Evolutionary conservation across 2,888 invertebrate species (phyloP), one percentile per base, ranked within the genome.

Genomic region (Sesia bembeciformis): DNA sequence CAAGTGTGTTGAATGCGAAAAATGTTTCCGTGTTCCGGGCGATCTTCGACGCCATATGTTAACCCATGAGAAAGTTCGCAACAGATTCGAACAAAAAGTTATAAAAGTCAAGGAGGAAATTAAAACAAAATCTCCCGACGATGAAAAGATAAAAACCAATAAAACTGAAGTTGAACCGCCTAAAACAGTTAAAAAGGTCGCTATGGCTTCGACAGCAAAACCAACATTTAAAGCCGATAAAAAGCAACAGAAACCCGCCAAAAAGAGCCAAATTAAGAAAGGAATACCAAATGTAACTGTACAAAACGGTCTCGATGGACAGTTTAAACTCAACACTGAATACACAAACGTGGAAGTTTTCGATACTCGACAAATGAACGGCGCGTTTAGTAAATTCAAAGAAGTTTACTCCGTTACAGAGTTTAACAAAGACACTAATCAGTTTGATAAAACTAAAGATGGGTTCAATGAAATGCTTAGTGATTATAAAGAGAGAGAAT

Each of bases 1-100:
- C 78, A 90, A 92, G 4, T 96, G 96, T 67, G 81, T 90, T 1
- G 88, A 94, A 0, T 97, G 97, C 74, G 93, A 92, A 0, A 97
- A 96, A 72, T 92, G 93, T 40, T 97, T 97, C 84, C 91, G 97
- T 4, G 95, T 95, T 0, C 91, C 94, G 3, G 95, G 95, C 8
- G 97, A 97, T 75, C 92, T 97, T 87, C 94, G 95, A 54, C 91
- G 97, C 0, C 97, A 97, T 73, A 86, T 92, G 74, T 92, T 92
- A 53, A 94, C 94, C 0, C 97, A 97, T 77, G 81, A 83, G 51
- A 84, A 82, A 54, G 60, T 74, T 5, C 73, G 78, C n/a, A 62
- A 63, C 57, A 59, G 74, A 0, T 59, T 68, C 52, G 73, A 70
- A 41, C 76, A 77, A 6, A 57, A 59, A 3, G 60, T 62, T 40